A percentile compares a stretch with the other conserved stretches of the same genome.
phyloP scores from a whole-genome alignment of 1,140 invertebrate genomes.

The Zaprionus davidi region DNA sequence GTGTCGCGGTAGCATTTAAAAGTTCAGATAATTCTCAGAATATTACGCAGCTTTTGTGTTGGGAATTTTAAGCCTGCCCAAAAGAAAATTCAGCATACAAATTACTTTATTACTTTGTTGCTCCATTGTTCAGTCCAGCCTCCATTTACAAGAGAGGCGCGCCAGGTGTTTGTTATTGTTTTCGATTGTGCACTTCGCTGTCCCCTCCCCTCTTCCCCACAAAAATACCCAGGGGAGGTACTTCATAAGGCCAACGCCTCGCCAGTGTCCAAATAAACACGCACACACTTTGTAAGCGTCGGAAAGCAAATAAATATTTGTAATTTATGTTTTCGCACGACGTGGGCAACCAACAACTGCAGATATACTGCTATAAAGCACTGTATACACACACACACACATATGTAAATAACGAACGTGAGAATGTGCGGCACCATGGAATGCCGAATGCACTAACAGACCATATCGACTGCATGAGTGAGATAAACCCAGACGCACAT shows the following conservation, averaged over 20 bases:
- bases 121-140: slow-evolving; percentile 3
- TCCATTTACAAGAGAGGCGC: background rate
- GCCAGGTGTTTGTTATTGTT: slow-evolving; percentile 8
- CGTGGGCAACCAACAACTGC: slow-evolving; percentile 65
- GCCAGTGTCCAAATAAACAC: slow-evolving; percentile 76
- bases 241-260: slow-evolving; percentile 41
- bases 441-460: slow-evolving; percentile 52
- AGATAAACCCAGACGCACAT: slow-evolving; percentile 1
- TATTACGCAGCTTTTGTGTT: background rate
- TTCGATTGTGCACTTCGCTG: background rate
- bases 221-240: background rate
- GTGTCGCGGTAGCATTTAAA: slow-evolving; percentile 38
- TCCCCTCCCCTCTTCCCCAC: background rate
- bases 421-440: slow-evolving; percentile 56
- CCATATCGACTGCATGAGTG: background rate
- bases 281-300: slow-evolving; percentile 78
- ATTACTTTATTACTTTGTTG: background rate
- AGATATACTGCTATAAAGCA: slow-evolving; percentile 43
- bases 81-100: background rate
- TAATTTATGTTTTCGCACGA: slow-evolving; percentile 68
- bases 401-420: slow-evolving; percentile 71
- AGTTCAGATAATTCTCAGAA: slow-evolving; percentile 6
- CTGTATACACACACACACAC: background rate
- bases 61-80: background rate
- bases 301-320: slow-evolving; percentile 77